Evolutionary conservation across 2,113 vertebrate species (phyloP).

Genomic region (Pangasianodon hypophthalmus): DNA sequence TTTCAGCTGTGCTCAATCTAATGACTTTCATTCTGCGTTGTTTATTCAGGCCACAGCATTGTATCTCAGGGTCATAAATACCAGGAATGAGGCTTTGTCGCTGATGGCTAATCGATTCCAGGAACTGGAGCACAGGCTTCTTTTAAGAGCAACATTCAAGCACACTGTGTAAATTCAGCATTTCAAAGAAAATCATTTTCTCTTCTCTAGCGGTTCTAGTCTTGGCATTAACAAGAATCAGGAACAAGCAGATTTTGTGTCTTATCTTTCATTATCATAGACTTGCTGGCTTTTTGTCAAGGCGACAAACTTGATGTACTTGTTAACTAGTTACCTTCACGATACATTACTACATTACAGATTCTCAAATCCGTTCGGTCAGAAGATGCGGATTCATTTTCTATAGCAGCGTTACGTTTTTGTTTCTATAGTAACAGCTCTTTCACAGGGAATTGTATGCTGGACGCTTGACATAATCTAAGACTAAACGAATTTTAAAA

Average conservation of each 20-base stretch:
- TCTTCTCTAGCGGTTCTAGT: neutral
- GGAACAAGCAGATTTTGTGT: neutral
- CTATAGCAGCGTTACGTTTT: neutral
- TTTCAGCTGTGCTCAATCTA: slow-evolving; percentile 14
- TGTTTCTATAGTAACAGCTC: neutral
- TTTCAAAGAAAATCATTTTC: neutral
- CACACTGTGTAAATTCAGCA: neutral
- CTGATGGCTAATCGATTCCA: slow-evolving; percentile 49
- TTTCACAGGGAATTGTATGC: neutral
- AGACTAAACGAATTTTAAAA: neutral
- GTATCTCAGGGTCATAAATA: slow-evolving; percentile 57
- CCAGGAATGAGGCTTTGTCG: slow-evolving; percentile 42
- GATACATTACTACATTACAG: neutral
- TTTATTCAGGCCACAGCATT: slow-evolving; percentile 45
- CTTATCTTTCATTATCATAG: neutral
- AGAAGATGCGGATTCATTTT: neutral
- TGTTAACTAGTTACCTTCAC: neutral
- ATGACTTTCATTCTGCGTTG: slow-evolving; percentile 35
- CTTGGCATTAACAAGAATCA: neutral
- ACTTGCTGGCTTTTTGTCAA: neutral
- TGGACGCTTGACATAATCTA: neutral
- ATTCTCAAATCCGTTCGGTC: neutral
- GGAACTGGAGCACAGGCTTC: slow-evolving; percentile 7
- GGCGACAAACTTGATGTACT: neutral
- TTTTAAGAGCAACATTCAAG: neutral